Conservation (phyloP, 2,888 invertebrate species). For the Stenotaenia linearis region DNA sequence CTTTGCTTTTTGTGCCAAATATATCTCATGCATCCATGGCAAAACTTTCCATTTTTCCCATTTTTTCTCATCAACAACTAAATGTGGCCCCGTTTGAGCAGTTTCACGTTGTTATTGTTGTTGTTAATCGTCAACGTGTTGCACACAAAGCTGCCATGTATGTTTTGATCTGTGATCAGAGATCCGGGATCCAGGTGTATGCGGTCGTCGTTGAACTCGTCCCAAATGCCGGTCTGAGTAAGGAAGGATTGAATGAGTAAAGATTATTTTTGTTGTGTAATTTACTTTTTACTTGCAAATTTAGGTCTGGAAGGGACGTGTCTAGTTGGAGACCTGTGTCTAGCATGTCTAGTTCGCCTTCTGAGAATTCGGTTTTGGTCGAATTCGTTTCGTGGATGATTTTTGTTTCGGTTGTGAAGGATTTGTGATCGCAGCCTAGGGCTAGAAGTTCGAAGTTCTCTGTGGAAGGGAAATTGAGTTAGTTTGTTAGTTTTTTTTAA, state of each 20-base stretch:
- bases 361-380: slow-evolving; percentile 24
- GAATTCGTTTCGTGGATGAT: not conserved
- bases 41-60: not conserved
- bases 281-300: slow-evolving; percentile 40
- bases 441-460: not conserved
- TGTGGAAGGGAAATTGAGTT: not conserved
- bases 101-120: not conserved
- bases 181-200: slow-evolving; percentile 36
- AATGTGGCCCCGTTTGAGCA: slow-evolving; percentile 6
- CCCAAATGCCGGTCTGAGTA: slow-evolving; percentile 37
- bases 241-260: not conserved
- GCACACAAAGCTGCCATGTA: not conserved
- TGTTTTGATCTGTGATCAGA: not conserved
- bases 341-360: slow-evolving; percentile 35
- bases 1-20: not conserved
- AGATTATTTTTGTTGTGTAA: no score
- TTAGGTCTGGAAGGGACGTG: slow-evolving; percentile 41
- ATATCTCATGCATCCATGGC: not conserved
- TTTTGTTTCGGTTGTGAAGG: no score
- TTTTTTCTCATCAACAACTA: not conserved
- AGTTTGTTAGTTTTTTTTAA: no score
- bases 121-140: not conserved
- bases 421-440: not conserved
- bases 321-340: slow-evolving; percentile 39
- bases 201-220: slow-evolving; percentile 35